Conservation (phyloP, 2,113 vertebrate genomes). For the Sterrhoptilus dennistouni region DNA sequence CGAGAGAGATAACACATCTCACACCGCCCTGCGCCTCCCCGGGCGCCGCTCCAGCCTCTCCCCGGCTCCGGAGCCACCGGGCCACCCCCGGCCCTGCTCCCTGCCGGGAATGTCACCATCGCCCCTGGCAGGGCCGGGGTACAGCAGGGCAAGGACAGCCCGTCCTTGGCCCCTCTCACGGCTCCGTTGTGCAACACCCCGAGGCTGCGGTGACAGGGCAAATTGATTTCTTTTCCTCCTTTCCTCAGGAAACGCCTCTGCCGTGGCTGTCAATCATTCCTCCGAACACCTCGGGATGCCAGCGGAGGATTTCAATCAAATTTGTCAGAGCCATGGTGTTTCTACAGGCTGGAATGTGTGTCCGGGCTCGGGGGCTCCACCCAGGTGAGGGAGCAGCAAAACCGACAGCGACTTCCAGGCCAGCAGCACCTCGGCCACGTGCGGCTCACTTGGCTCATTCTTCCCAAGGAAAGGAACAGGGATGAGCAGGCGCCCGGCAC, state of each 20-base stretch:
- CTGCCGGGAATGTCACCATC: not conserved
- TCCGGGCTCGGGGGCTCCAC: not conserved
- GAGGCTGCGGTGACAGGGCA: not conserved
- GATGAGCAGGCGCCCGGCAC: not conserved
- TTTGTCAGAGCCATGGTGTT: not conserved
- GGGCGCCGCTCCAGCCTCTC: not conserved
- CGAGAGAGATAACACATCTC: not conserved
- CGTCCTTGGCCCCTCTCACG: not conserved
- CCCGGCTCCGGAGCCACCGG: not conserved
- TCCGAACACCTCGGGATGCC: not conserved
- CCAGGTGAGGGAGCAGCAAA: not conserved
- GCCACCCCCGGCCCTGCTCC: not conserved
- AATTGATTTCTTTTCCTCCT: not conserved
- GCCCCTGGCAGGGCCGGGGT: not conserved
- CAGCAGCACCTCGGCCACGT: not conserved
- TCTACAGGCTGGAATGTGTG: not conserved
- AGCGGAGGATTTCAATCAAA: not conserved
- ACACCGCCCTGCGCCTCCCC: not conserved
- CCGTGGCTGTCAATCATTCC: not conserved
- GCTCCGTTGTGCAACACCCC: not conserved
- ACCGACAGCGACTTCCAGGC: not conserved
- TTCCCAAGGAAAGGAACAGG: not conserved
- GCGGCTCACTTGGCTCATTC: accelerated
- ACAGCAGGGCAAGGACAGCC: not conserved
- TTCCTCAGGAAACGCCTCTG: not conserved